Conservation (phyloP, 2,888 invertebrate species). For the Coenonympha glycerion region DNA sequence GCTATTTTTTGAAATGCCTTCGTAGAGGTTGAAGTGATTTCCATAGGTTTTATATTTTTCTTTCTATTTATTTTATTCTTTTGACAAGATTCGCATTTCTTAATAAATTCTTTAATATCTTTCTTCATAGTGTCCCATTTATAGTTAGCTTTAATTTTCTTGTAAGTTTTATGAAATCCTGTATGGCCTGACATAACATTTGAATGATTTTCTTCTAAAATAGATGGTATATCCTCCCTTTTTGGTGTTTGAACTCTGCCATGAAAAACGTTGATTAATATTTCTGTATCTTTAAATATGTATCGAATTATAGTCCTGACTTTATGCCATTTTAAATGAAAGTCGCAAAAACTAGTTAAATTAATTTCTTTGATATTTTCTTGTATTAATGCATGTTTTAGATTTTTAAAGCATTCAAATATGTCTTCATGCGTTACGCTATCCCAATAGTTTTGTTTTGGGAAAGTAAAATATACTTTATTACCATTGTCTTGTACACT, state of each 20-base stretch:
- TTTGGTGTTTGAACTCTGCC: slow-evolving; percentile 20
- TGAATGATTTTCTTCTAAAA: slow-evolving; percentile 26
- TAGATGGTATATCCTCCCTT: slow-evolving; percentile 19
- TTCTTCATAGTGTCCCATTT: slow-evolving; percentile 18
- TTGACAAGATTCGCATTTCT: slow-evolving; percentile 36
- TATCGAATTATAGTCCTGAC: slow-evolving; percentile 23
- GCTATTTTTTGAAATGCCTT: too few relatives aligned
- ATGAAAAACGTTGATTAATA: slow-evolving; percentile 22
- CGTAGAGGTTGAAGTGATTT: too few relatives aligned
- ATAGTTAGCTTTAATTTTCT: slow-evolving; percentile 27
- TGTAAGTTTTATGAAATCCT: slow-evolving; percentile 30
- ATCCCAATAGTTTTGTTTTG: neutral
- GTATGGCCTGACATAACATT: neutral
- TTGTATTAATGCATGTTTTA: slow-evolving; percentile 11
- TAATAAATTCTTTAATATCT: slow-evolving; percentile 36
- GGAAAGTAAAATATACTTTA: slow-evolving; percentile 22
- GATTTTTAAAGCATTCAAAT: slow-evolving; percentile 25
- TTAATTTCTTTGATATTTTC: slow-evolving; percentile 20
- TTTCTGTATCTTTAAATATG: slow-evolving; percentile 25
- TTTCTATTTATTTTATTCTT: slow-evolving; percentile 24
- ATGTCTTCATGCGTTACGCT: slow-evolving; percentile 25
- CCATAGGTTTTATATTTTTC: slow-evolving; percentile 31
- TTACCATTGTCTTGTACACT: neutral
- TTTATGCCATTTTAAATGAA: neutral
- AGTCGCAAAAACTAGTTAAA: slow-evolving; percentile 9